Percentiles rank a stretch among this genome's conserved stretches.
These are phyloP conservation scores for Rhinatrema bivittatum DNA, from an alignment of 2,797 vertebrate species.

Conservation along the genomic window DNA sequence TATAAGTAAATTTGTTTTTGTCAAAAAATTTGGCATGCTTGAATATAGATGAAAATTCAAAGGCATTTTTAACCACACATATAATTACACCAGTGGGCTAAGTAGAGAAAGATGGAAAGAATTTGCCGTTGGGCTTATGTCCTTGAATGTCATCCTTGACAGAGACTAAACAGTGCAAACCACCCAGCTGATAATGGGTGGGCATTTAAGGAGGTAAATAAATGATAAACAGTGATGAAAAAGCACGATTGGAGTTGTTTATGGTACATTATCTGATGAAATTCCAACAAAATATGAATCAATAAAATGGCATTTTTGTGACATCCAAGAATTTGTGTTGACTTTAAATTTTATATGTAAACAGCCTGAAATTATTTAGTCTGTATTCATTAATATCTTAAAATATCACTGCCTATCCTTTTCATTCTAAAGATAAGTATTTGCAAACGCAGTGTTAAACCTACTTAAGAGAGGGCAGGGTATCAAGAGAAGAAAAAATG, in stretches of 20 bases:
- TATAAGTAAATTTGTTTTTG: no score
- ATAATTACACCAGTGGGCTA: constrained; percentile 37
- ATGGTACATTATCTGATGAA: constrained; percentile 37
- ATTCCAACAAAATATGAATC: constrained; percentile 39
- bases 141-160: constrained; percentile 29
- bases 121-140: constrained; percentile 24
- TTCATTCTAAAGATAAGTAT: constrained; percentile 34
- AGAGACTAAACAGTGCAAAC: constrained; percentile 55
- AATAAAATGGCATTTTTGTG: constrained; percentile 47
- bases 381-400: constrained; percentile 25
- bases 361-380: constrained; percentile 39
- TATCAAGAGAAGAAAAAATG: no score
- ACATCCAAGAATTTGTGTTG: constrained; percentile 41
- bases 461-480: no score
- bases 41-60: constrained; percentile 24
- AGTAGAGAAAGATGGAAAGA: constrained; percentile 23
- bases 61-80: constrained; percentile 11
- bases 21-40: constrained; percentile 24
- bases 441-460: no score
- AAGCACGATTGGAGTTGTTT: constrained; percentile 29
- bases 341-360: constrained; percentile 40
- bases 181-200: constrained; percentile 35
- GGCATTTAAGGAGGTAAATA: constrained; percentile 36
- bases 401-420: constrained; percentile 34
- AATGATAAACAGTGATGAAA: constrained; percentile 35